Percentiles rank a stretch among this genome's conserved stretches.
Conservation (phyloP, 1,140 invertebrate genomes). For the Asobara japonica region DNA sequence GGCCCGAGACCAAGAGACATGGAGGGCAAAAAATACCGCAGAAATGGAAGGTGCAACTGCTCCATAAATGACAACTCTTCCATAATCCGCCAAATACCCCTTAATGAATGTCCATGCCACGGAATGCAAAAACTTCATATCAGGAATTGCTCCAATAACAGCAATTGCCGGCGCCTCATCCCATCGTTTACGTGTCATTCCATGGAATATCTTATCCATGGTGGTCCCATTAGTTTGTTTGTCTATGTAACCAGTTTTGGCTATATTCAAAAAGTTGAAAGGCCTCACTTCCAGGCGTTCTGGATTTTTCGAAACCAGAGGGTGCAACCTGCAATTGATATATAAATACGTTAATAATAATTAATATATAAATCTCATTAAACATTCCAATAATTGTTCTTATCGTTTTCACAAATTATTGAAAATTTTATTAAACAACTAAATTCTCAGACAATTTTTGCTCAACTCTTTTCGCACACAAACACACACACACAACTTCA, state of each 20-base stretch:
- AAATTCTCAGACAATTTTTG: constrained; percentile 23
- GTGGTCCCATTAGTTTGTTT: background rate
- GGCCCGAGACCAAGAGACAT: too few relatives aligned
- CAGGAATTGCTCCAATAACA: constrained; percentile 37
- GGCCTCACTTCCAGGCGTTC: constrained; percentile 21
- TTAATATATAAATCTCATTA: too few relatives aligned
- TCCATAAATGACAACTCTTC: constrained; percentile 44
- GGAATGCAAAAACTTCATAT: constrained; percentile 25
- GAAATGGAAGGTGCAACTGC: constrained; percentile 39
- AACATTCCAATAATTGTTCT: too few relatives aligned
- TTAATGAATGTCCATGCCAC: constrained; percentile 37
- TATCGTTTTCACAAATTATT: too few relatives aligned
- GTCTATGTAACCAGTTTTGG: constrained; percentile 5
- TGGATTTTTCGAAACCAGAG: constrained; percentile 34
- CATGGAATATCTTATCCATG: constrained; percentile 28
- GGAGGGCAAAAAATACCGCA: constrained; percentile 34
- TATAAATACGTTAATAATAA: too few relatives aligned
- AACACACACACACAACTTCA: too few relatives aligned
- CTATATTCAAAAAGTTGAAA: constrained; percentile 34
- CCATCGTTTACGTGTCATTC: constrained; percentile 36
- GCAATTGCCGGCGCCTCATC: constrained; percentile 38
- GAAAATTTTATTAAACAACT: background rate
- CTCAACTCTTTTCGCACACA: too few relatives aligned
- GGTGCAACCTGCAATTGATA: too few relatives aligned
- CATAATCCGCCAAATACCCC: constrained; percentile 35